A percentile compares a stretch with the other conserved stretches of the same genome.
These are phyloP conservation scores for Nineta flava DNA, from an alignment of 2,888 invertebrate genomes.

Conservation along the genomic window DNA sequence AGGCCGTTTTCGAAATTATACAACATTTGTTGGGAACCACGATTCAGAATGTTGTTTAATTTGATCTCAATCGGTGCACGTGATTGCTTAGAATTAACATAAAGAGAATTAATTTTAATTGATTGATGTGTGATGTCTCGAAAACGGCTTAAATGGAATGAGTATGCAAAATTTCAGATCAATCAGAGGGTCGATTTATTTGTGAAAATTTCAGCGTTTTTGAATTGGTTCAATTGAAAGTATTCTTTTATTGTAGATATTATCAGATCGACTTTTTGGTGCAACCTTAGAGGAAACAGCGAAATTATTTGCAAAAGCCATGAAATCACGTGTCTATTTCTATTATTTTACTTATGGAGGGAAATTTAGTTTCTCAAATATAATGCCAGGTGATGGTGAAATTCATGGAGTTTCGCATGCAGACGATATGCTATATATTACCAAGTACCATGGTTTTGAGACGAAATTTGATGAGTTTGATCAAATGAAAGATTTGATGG, in stretches of 20 bases:
- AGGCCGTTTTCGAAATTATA: too few relatives aligned
- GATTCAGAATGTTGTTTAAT: too few relatives aligned
- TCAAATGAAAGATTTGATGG: constrained; percentile 30
- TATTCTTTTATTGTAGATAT: constrained; percentile 28
- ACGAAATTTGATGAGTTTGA: constrained; percentile 25
- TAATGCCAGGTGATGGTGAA: constrained; percentile 26
- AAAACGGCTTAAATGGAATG: too few relatives aligned
- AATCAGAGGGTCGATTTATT: too few relatives aligned
- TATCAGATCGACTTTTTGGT: constrained; percentile 43
- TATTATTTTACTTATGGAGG: constrained; percentile 35
- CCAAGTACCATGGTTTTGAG: constrained; percentile 20
- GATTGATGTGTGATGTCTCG: too few relatives aligned
- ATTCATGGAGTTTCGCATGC: constrained; percentile 29
- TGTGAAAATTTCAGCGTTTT: too few relatives aligned
- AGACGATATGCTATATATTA: constrained; percentile 33
- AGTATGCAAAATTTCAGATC: too few relatives aligned
- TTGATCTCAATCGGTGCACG: too few relatives aligned
- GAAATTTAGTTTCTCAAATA: background rate
- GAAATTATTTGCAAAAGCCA: constrained; percentile 33
- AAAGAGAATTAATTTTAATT: too few relatives aligned
- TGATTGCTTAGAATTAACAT: too few relatives aligned
- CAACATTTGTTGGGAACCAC: too few relatives aligned
- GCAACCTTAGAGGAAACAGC: constrained; percentile 38
- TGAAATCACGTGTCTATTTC: constrained; percentile 38
- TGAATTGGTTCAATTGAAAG: constrained; percentile 2